Conservation (phyloP, 2,888 invertebrate species). For the Lasius fuliginosus region DNA sequence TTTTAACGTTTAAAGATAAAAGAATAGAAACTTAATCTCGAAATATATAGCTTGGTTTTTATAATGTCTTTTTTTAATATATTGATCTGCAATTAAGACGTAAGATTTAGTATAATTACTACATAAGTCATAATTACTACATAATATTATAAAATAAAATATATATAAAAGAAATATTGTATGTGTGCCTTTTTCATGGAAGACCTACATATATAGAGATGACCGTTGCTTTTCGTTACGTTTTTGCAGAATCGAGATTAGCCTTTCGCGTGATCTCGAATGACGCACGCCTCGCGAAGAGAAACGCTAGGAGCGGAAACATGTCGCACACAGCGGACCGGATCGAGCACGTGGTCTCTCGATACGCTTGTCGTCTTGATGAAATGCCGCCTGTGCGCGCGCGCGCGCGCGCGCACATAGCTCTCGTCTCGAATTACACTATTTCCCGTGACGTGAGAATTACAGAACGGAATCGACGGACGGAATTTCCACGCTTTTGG, state of each 20-base stretch:
- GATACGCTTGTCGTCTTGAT: neutral
- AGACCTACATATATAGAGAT: neutral
- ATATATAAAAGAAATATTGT: too few relatives aligned
- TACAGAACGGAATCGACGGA: neutral
- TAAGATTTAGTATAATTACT: too few relatives aligned
- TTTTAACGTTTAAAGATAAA: too few relatives aligned
- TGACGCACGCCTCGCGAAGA: neutral
- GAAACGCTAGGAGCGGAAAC: neutral
- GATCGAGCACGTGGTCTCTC: slow-evolving; percentile 40
- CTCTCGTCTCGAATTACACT: slow-evolving; percentile 26
- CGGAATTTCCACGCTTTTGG: neutral
- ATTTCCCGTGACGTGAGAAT: neutral
- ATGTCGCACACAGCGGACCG: neutral
- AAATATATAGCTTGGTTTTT: too few relatives aligned
- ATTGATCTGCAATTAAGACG: too few relatives aligned
- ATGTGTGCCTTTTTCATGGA: neutral
- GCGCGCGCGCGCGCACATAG: neutral
- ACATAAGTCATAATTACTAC: too few relatives aligned
- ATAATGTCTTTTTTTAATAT: too few relatives aligned
- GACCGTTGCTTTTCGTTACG: neutral
- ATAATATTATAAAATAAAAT: too few relatives aligned
- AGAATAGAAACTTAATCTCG: too few relatives aligned
- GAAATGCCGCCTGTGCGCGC: neutral
- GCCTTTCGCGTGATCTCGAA: neutral
- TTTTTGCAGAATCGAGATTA: neutral